phyloP scores from a whole-genome alignment of 2,113 vertebrate genomes.

The Mungos mungo region DNA sequence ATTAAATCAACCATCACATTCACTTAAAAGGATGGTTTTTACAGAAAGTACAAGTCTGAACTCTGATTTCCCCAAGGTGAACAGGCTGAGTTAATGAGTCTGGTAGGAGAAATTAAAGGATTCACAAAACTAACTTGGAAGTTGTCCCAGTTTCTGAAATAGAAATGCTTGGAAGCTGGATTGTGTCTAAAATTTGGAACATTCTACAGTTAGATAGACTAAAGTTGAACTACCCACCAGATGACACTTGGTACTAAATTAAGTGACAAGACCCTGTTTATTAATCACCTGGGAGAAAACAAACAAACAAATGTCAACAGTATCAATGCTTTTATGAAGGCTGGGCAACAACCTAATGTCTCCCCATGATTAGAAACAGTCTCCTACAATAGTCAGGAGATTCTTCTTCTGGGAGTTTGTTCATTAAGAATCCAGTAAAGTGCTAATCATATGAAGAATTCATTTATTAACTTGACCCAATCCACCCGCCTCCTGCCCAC shows the following conservation, averaged over 20 bases:
- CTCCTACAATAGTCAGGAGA: not conserved
- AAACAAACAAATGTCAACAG: not conserved
- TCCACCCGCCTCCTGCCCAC: not conserved
- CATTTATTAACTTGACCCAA: conserved; percentile 30
- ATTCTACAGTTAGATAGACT: not conserved
- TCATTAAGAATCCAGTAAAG: conserved; percentile 11
- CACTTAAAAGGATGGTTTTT: conserved; percentile 41
- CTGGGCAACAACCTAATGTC: not conserved
- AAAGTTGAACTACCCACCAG: not conserved
- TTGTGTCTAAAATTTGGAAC: conserved; percentile 29
- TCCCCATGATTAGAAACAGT: not conserved
- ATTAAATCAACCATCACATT: not conserved
- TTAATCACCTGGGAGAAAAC: not conserved
- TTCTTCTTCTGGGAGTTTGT: not conserved
- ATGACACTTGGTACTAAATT: conserved; percentile 1
- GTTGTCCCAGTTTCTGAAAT: conserved; percentile 44
- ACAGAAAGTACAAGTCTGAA: not conserved
- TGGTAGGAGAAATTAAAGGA: conserved; percentile 48
- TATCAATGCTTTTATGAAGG: not conserved
- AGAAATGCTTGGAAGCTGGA: conserved; percentile 33
- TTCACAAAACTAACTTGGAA: conserved; percentile 14
- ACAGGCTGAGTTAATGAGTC: not conserved
- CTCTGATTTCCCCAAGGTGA: conserved; percentile 4
- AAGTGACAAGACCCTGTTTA: conserved; percentile 20
- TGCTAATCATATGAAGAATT: not conserved